Conservation (phyloP, 2,888 invertebrate genomes). For the Diaprepes abbreviatus region DNA sequence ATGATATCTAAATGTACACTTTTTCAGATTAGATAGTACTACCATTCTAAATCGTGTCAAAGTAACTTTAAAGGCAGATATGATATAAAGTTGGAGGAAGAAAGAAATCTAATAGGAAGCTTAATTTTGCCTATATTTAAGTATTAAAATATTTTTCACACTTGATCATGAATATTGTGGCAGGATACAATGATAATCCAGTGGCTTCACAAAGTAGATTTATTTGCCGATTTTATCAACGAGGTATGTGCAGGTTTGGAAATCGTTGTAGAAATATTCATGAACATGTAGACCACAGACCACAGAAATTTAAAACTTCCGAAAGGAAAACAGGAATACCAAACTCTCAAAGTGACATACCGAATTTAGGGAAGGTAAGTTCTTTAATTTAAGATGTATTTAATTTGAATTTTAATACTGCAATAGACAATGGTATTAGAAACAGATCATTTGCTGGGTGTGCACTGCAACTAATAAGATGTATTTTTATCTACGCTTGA, state of each 20-base stretch:
- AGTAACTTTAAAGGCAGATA: too few species aligned
- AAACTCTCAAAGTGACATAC: neutral
- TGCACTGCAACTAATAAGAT: too few species aligned
- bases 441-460: too few species aligned
- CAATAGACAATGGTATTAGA: too few species aligned
- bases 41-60: too few species aligned
- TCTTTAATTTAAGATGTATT: too few species aligned
- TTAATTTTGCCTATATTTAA: neutral
- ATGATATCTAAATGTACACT: too few species aligned
- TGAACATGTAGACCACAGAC: slow-evolving; percentile 1
- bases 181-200: slow-evolving; percentile 27
- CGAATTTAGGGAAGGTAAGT: neutral
- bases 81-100: too few species aligned
- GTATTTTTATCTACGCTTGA: too few species aligned
- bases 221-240: slow-evolving; percentile 52
- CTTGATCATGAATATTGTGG: slow-evolving; percentile 16
- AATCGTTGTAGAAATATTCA: slow-evolving; percentile 52
- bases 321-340: neutral
- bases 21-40: too few species aligned
- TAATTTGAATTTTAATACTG: too few species aligned
- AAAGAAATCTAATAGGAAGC: too few species aligned
- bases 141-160: neutral
- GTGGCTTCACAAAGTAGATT: slow-evolving; percentile 21
- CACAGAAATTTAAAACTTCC: neutral
- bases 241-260: slow-evolving; percentile 55